These are phyloP conservation scores for Spicauda simplicius DNA, from an alignment of 2,888 invertebrate species.

Conservation along the genomic window DNA sequence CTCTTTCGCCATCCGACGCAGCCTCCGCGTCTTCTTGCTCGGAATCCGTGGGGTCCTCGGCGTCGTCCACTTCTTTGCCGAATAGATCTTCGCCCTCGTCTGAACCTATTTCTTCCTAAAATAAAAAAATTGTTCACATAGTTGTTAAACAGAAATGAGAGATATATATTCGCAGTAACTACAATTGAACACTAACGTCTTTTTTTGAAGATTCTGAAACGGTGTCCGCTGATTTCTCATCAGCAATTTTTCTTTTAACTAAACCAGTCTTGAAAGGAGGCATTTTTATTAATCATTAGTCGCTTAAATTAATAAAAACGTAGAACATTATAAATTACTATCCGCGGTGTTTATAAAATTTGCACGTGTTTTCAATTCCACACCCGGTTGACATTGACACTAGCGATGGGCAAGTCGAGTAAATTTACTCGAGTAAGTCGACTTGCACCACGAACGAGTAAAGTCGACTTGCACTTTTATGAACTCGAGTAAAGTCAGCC, in stretches of 20 bases:
- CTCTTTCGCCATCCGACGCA: slow-evolving; percentile 72
- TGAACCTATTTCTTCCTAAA: slow-evolving; percentile 45
- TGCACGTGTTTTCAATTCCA: background rate
- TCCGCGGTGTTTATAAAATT: background rate
- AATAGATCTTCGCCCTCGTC: slow-evolving; percentile 57
- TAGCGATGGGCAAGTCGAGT: too few species aligned
- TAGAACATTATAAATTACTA: background rate
- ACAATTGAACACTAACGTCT: background rate
- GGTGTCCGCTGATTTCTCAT: slow-evolving; percentile 42
- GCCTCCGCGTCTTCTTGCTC: slow-evolving; percentile 69
- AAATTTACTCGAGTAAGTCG: too few species aligned
- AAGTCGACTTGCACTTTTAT: too few species aligned
- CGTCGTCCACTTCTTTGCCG: slow-evolving; percentile 56
- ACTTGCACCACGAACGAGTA: too few species aligned
- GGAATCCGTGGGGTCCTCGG: slow-evolving; percentile 66
- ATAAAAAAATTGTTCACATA: background rate
- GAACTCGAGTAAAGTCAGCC: too few species aligned
- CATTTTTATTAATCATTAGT: slow-evolving; percentile 54
- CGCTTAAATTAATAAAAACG: background rate
- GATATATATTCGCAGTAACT: background rate
- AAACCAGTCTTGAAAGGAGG: slow-evolving; percentile 72
- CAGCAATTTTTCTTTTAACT: slow-evolving; percentile 64
- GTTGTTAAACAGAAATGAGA: background rate
- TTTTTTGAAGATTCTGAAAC: slow-evolving; percentile 4
- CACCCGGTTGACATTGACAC: background rate